Evolutionary conservation across 2,797 vertebrate species (phyloP), one percentile per base, ranked within the genome.

Genomic region (Sparus aurata): DNA sequence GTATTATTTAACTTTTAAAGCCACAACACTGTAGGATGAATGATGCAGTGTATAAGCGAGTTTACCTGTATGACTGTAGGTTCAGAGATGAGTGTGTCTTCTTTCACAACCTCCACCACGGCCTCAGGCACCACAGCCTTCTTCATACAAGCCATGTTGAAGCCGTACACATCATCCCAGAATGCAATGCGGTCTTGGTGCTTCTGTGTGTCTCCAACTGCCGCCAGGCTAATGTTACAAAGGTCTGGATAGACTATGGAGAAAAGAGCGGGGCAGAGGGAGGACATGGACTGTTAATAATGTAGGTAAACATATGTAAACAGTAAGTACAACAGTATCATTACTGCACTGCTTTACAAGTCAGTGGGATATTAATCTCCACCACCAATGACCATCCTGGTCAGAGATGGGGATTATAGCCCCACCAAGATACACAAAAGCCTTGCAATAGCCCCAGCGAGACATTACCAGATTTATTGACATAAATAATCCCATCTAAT

Each of bases 141-240:
- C 95, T 98, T 99, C 97, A 99, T 98, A 84, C 97, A 98, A 2
- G 96, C 94, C 98, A 99, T 99, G 86, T 95, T 95, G 90, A 99
- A 99, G 69, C 97, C 97, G 12, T 98, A 99, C 0, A 99, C 98
- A 3, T 98, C 89, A 1, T 99, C 97, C 98, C 98, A 99, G 93
- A 99, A 99, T 50, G 94, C 95, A 47, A 98, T 94, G 78, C 95
- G 95, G 15, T 96, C 96, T 0, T 12, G 34, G 38, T 98, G 95
- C 72, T 94, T 97, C 58, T 90, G 91, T 22, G 80, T 27, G 63
- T 99, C 97, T 46, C 96, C 95, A 68, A 98, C 84, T 17, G 97
- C 97, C 27, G 95, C 95, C 45, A 99, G 85, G 87, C 96, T 97
- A 74, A 99, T 95, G 75, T 94, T 97, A 84, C 98, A 99, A 55